Percentiles rank a stretch among this genome's conserved stretches.
phyloP scores from a whole-genome alignment of 1,140 invertebrate genomes.

The Drosophila yakuba region DNA sequence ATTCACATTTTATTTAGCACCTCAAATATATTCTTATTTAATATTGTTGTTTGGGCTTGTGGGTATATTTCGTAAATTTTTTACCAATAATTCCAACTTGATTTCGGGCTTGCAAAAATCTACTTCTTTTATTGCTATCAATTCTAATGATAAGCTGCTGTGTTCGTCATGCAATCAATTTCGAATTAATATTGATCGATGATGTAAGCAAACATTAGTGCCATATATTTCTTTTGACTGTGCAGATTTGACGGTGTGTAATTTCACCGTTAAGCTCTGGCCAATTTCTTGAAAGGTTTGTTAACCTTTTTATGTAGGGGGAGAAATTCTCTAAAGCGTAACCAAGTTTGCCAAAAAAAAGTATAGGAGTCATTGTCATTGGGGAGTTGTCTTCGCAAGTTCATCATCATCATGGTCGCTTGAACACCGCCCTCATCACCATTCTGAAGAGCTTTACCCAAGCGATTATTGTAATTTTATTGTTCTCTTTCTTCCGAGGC shows the following conservation, averaged over 20 bases:
- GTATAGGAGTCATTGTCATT: conserved; percentile 41
- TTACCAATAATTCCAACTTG: too few species aligned
- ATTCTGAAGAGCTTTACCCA: conserved; percentile 36
- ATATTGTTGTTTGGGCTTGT: too few species aligned
- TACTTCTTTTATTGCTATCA: too few species aligned
- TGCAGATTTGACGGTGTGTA: conserved; percentile 12
- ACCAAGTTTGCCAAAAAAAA: conserved; percentile 58
- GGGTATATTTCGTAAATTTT: too few species aligned
- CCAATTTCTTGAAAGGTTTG: conserved; percentile 65
- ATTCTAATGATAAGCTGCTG: background rate
- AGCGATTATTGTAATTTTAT: conserved; percentile 82
- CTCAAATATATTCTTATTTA: too few species aligned
- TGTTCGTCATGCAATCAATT: background rate
- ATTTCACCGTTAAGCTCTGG: conserved; percentile 57
- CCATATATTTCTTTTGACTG: conserved; percentile 1
- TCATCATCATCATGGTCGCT: conserved; percentile 70
- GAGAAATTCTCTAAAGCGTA: conserved; percentile 71
- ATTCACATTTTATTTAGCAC: too few species aligned
- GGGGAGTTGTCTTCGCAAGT: conserved; percentile 65
- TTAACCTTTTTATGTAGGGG: conserved; percentile 48
- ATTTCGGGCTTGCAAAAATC: background rate
- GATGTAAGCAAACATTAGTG: background rate
- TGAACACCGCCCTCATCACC: conserved; percentile 47
- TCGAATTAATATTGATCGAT: background rate
- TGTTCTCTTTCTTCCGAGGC: conserved; percentile 53